A percentile compares a stretch with the other conserved stretches of the same genome.
These are phyloP conservation scores for Bedellia somnulentella DNA, from an alignment of 2,888 invertebrate genomes.

Conservation along the genomic window DNA sequence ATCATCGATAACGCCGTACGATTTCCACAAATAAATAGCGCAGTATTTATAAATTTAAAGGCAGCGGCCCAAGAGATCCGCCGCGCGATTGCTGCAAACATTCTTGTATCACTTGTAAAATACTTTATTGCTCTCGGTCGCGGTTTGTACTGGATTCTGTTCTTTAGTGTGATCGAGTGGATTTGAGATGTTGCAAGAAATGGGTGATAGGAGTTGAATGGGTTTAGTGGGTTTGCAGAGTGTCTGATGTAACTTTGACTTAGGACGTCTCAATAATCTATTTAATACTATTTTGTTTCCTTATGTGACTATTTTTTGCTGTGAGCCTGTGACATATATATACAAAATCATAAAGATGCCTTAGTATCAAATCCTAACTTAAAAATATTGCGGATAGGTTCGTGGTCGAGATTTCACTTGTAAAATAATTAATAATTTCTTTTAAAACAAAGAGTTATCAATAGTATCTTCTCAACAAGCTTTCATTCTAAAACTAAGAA, in stretches of 20 bases:
- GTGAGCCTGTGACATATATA: too few species aligned
- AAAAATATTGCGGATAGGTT: too few species aligned
- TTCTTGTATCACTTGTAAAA: constrained; percentile 59
- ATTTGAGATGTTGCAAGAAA: background rate
- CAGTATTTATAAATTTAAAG: constrained; percentile 56
- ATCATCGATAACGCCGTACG: constrained; percentile 36
- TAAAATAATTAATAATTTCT: too few species aligned
- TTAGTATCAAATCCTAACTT: too few species aligned
- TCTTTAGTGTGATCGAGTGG: background rate
- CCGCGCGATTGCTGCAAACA: constrained; percentile 37
- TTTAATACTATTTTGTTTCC: too few species aligned
- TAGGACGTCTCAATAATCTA: too few species aligned
- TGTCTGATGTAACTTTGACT: background rate
- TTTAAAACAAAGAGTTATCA: too few species aligned
- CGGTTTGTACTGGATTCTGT: background rate
- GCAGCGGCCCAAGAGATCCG: constrained; percentile 31
- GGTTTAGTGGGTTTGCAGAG: background rate
- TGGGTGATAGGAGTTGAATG: background rate
- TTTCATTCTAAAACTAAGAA: too few species aligned
- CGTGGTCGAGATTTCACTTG: too few species aligned
- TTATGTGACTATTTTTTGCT: too few species aligned
- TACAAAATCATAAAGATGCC: too few species aligned
- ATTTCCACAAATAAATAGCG: constrained; percentile 58
- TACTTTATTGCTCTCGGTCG: constrained; percentile 42
- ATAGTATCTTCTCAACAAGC: too few species aligned